phyloP scores from a whole-genome alignment of 2,797 vertebrate species.

The Enteromius fasciolatus region DNA sequence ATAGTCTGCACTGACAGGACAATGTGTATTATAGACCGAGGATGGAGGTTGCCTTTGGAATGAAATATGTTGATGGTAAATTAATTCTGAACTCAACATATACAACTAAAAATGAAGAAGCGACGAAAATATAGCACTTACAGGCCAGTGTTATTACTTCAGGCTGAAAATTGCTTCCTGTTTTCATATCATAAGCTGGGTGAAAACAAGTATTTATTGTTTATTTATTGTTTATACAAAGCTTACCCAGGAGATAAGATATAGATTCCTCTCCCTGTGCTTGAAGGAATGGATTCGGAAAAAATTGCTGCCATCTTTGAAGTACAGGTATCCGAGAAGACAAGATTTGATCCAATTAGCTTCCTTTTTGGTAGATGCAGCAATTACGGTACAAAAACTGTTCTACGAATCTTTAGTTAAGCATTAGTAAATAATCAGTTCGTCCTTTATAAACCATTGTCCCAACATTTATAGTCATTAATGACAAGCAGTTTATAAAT shows the following conservation, averaged over 20 bases:
- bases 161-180: conserved; percentile 2
- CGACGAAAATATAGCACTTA: neutral
- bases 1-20: conserved; percentile 26
- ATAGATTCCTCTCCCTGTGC: neutral
- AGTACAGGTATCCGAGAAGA: neutral
- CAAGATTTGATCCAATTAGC: neutral
- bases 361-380: neutral
- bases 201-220: neutral
- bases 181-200: neutral
- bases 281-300: neutral
- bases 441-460: too few species aligned
- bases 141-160: neutral
- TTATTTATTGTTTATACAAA: neutral
- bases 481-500: too few species aligned
- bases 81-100: conserved; percentile 35
- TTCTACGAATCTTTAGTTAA: too few species aligned
- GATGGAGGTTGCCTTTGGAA: conserved; percentile 32
- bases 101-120: conserved; percentile 23
- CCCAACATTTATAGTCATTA: too few species aligned
- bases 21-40: conserved; percentile 24
- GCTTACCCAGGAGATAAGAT: neutral
- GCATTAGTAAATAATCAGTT: too few species aligned
- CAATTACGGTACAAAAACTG: neutral
- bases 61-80: conserved; percentile 40
- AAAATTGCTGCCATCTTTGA: neutral